Conservation (phyloP, 2,113 vertebrate genomes). For the Todiramphus chloris region DNA sequence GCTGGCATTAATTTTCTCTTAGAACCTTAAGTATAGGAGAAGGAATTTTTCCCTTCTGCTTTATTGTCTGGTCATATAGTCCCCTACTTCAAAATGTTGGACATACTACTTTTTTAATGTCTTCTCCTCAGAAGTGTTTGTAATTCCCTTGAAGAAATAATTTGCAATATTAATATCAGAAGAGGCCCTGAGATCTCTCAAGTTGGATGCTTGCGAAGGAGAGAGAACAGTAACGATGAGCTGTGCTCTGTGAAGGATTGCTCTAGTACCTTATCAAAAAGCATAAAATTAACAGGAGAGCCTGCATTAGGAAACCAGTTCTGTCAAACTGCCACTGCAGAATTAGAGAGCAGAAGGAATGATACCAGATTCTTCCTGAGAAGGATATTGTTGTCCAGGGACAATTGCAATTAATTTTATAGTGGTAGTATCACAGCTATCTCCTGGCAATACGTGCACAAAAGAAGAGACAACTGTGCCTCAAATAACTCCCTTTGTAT, state of each 20-base stretch:
- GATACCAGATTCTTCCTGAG: background rate
- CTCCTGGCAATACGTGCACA: background rate
- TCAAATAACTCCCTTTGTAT: background rate
- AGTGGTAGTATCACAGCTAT: background rate
- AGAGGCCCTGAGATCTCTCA: accelerated
- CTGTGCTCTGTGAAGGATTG: background rate
- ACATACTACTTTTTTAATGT: background rate
- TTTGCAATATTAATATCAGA: background rate
- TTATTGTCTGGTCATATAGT: background rate
- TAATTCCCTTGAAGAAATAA: background rate
- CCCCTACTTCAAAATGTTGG: background rate
- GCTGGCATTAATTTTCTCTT: background rate
- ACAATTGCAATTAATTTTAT: background rate
- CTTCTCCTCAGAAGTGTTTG: background rate
- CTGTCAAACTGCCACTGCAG: background rate
- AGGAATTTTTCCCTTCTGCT: background rate
- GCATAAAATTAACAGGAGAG: background rate
- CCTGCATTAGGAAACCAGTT: background rate
- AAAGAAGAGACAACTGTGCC: background rate
- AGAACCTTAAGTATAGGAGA: background rate
- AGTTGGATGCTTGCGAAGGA: background rate
- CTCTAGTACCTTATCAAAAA: background rate
- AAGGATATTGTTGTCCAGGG: background rate
- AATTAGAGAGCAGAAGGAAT: background rate
- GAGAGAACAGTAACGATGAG: background rate